Percentiles rank a stretch among this genome's conserved stretches.
Conservation (phyloP, 35 echinoderm and acorn worm genomes). For the Patiria miniata region DNA sequence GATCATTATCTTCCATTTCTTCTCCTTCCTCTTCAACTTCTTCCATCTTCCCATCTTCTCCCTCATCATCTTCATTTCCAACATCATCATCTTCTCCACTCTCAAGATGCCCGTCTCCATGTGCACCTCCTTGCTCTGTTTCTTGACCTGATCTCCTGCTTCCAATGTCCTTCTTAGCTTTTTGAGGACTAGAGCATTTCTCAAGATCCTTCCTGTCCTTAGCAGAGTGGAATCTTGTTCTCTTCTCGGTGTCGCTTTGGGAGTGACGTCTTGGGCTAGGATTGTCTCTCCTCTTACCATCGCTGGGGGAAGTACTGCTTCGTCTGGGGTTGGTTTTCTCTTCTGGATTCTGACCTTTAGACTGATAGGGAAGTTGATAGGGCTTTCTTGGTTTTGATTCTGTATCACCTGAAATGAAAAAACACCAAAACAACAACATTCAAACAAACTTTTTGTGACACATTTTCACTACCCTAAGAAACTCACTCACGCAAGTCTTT, state of each 20-base stretch:
- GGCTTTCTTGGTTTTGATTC: neutral
- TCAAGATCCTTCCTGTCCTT: conserved; percentile 9
- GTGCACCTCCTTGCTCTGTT: conserved; percentile 1
- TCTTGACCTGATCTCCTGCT: neutral
- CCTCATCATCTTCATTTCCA: conserved; percentile 1
- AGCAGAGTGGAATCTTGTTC: neutral
- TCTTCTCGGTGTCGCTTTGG: neutral
- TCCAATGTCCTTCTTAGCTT: conserved; percentile 5
- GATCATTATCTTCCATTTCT: neutral
- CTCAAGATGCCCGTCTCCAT: conserved; percentile 29
- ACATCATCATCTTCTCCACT: neutral
- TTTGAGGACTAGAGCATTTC: neutral
- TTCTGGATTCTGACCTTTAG: neutral
- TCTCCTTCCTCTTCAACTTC: neutral
- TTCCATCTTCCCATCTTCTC: neutral
- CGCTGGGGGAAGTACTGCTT: neutral
- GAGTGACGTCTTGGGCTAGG: neutral
- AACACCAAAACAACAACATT: no score
- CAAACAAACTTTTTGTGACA: no score
- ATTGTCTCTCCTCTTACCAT: neutral
- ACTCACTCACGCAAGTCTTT: no score
- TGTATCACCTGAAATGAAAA: no score
- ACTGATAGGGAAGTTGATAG: neutral
- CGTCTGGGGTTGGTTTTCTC: neutral
- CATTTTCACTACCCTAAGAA: no score